Evolutionary conservation across 2,113 vertebrate genomes (phyloP), one percentile per base, ranked within the genome.

Genomic region (Lagopus leucura): DNA sequence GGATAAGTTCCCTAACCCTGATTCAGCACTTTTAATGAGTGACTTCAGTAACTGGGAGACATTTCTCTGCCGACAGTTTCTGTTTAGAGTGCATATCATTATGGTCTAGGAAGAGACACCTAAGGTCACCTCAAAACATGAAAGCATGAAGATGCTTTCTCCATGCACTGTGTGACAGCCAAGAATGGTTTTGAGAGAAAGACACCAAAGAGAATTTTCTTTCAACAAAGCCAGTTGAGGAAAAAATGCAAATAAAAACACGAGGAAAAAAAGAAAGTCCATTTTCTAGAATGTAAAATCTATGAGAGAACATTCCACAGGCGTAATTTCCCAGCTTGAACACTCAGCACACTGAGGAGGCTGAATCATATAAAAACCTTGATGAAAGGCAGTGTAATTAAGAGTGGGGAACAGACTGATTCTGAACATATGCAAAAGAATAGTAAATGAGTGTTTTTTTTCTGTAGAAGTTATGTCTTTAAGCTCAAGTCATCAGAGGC

Each of bases 361-460:
- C 73, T 92, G 45, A 84, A 84, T 79, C 40, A 25, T 19, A 64
- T 13, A 71, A 88, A 91, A 92, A 70, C 55, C 34, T 57, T 57
- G 70, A 87, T 87, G 86, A 90, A 91, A 93, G 57, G 67, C 73
- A 75, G 22, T 14, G 6, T 25, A 91, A 88, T 6, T 60, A 57
- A 88, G 47, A 77, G 48, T 5, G 70, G 47, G 4, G 9, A 91
- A 77, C 32, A 28, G 69, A 83, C 24, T 88, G 72, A 92, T 88
- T 89, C 42, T 77, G 55, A 85, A 52, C 60, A 60, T 69, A 65
- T 52, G 82, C 28, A 64, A 65, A 92, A 95, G 76, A 83, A 57
- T 2, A 78, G 28, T 47, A 88, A 88, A 86, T 45, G 91, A 75
- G 57, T 11, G 9, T 24, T 30, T 50, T 74, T 78, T 81, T 81